Conservation (phyloP, 2,113 vertebrate species). For the Epinephelus moara region DNA sequence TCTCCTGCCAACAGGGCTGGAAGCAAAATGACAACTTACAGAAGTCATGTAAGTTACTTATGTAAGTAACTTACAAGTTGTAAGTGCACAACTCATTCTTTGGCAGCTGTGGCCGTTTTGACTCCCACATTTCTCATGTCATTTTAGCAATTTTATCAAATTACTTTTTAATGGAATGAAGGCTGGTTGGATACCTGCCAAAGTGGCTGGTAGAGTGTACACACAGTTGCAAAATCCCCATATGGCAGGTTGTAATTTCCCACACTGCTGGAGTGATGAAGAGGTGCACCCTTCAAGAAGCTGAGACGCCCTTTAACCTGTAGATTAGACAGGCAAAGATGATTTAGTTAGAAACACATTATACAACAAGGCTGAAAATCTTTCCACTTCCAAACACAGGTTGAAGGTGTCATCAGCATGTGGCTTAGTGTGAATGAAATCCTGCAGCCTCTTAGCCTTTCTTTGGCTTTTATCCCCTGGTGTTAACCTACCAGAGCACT, state of each 20-base stretch:
- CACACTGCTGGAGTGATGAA: neutral
- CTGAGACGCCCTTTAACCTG: neutral
- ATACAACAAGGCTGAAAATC: neutral
- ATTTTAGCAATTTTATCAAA: neutral
- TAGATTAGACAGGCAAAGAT: neutral
- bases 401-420: neutral
- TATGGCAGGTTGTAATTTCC: neutral
- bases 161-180: neutral
- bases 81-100: neutral
- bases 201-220: neutral
- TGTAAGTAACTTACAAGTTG: too few species aligned
- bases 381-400: neutral
- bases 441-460: neutral
- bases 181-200: slow-evolving; percentile 10
- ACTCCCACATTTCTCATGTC: neutral
- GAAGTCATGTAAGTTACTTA: neutral
- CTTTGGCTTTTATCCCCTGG: neutral
- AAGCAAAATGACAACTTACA: neutral
- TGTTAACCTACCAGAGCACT: neutral
- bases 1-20: too few species aligned
- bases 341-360: neutral
- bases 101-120: neutral
- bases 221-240: neutral
- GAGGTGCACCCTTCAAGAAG: neutral
- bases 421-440: neutral